phyloP scores from a whole-genome alignment of 2,113 vertebrate genomes.

The Rhinolophus ferrumequinum region DNA sequence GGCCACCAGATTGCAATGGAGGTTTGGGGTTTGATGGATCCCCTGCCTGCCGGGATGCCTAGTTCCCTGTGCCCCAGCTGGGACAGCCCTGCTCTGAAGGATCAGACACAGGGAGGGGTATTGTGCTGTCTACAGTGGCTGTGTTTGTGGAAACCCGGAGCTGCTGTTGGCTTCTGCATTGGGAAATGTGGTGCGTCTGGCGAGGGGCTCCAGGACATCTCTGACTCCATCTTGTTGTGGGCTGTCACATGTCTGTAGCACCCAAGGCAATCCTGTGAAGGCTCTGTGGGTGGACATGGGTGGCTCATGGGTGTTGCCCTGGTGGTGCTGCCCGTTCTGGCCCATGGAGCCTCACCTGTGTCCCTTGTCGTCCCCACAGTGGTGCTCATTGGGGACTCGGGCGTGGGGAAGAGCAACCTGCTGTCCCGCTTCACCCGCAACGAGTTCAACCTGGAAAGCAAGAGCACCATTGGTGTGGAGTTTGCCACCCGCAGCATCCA shows the following conservation, averaged over 20 bases:
- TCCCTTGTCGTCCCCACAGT: slow-evolving; percentile 83
- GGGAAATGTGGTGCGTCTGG: neutral
- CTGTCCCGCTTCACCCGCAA: slow-evolving; percentile 98
- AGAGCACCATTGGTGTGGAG: slow-evolving; percentile 98
- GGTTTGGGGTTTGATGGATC: neutral
- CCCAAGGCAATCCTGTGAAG: fast-evolving
- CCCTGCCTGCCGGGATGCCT: neutral
- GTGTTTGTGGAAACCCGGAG: neutral
- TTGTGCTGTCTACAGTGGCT: neutral
- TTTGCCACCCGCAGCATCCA: slow-evolving; percentile 98
- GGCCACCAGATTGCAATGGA: neutral
- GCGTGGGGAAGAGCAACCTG: slow-evolving; percentile 98
- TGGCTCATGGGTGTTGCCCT: fast-evolving
- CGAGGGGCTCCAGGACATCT: neutral
- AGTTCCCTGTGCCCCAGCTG: neutral
- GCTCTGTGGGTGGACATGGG: neutral
- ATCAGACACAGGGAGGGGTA: neutral
- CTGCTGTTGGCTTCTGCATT: neutral
- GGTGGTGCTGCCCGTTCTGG: neutral
- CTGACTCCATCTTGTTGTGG: fast-evolving
- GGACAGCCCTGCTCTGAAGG: neutral
- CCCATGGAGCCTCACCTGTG: neutral
- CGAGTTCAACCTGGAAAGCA: slow-evolving; percentile 99
- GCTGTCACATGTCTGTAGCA: neutral
- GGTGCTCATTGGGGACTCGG: slow-evolving; percentile 97